Conservation (phyloP, 2,797 vertebrate genomes). For the Siniperca undulata region DNA sequence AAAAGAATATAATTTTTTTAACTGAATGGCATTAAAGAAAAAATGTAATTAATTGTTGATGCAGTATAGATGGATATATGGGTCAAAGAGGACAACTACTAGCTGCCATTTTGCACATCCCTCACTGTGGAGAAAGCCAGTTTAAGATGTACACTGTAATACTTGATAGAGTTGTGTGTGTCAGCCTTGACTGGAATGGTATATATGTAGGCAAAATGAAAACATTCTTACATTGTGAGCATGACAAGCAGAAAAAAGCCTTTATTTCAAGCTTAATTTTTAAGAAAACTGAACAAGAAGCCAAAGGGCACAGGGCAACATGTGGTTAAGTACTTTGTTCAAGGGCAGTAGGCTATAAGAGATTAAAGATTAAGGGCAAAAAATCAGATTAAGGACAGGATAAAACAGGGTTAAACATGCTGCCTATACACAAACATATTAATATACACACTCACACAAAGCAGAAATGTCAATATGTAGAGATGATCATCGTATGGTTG, state of each 20-base stretch:
- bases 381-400: conserved; percentile 58
- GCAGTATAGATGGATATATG: background rate
- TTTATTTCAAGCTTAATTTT: background rate
- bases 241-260: background rate
- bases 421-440: conserved; percentile 1
- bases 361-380: conserved; percentile 74
- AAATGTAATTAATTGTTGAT: too few relatives aligned
- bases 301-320: background rate
- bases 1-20: background rate
- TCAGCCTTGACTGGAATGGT: background rate
- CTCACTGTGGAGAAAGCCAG: background rate
- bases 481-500: conserved; percentile 21
- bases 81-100: background rate
- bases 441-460: conserved; percentile 13
- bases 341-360: conserved; percentile 15
- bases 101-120: background rate
- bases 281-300: background rate
- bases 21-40: background rate
- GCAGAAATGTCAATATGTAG: background rate
- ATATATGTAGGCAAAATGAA: background rate
- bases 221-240: background rate
- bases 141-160: background rate
- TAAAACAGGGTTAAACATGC: conserved; percentile 45
- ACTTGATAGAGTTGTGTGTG: background rate
- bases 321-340: conserved; percentile 17